Conservation (phyloP, 1,140 invertebrate genomes). For the Metaphire vulgaris region DNA sequence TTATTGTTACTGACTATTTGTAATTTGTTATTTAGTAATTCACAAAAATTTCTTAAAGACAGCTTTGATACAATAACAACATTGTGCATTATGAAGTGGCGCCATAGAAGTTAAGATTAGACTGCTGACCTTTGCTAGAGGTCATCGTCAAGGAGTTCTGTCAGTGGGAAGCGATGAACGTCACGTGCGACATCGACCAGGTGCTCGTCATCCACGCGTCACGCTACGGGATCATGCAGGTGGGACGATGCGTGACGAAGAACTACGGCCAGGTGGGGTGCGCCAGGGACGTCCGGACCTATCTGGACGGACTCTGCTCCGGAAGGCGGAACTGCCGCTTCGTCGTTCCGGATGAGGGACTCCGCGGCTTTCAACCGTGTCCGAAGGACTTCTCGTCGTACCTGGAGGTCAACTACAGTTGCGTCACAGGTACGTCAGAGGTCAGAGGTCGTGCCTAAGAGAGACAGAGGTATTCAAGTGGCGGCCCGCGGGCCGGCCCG, state of each 20-base stretch:
- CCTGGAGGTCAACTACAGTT: conserved; percentile 27
- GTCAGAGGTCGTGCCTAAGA: no score
- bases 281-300: conserved; percentile 6
- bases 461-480: no score
- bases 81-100: no score
- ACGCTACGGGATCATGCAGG: conserved; percentile 25
- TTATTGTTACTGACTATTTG: no score
- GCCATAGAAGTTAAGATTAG: no score
- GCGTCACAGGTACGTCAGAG: conserved; percentile 29
- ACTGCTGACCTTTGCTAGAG: neutral
- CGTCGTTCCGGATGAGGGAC: conserved; percentile 22
- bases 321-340: conserved; percentile 17
- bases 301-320: conserved; percentile 21
- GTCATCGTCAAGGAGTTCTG: neutral
- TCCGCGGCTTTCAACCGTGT: conserved; percentile 21
- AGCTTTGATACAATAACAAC: no score
- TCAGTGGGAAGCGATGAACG: conserved; percentile 15
- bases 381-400: conserved; percentile 26
- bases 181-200: conserved; percentile 7
- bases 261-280: conserved; percentile 28
- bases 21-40: no score
- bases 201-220: conserved; percentile 20
- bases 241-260: conserved; percentile 11
- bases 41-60: no score
- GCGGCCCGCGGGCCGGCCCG: no score